Base-by-base conservation (phyloP, 2,888 invertebrate genomes). In the Cremastinae sp. region DNA sequence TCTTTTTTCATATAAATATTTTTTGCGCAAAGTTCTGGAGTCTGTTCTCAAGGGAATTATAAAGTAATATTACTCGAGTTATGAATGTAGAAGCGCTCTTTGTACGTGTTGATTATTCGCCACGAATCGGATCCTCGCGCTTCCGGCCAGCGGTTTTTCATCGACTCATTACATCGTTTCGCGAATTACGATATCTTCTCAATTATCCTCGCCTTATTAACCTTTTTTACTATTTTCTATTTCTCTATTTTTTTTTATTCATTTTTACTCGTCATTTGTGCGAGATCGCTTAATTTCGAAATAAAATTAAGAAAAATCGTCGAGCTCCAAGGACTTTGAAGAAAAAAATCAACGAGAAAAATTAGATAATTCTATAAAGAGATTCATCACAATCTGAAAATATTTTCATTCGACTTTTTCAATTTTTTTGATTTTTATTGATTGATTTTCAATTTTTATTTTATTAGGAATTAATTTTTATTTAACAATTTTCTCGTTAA, bases 191-290 rank as follows among this genome's bases (percentile, higher is more conserved):
- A 72, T 76, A 39, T 66, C 68, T 74, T 74, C 72, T 53, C 75
- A 74, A 85, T 85, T 82, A 69, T 85, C 70, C 75, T 41, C 78
- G 83, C 83, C 83, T 84, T 84, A 86, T 85, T 85, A 83, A 83
- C 79, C 71, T 74, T 73, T 59, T 71, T 79, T 12, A 7, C n/a
- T 18, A 28, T 49, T 53, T 55, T 9, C 22, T n/a, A 0, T 14
- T 10, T 41, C 3, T 0, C n/a, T 45, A 4, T 12, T 16, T 68
- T 41, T 20, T 37, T 39, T 62, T 8, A 9, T 45, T 61, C 9
- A 10, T 28, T n/a, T n/a, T n/a, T n/a, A n/a, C n/a, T 4, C 22
- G 8, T 14, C n/a, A 9, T 22, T 59, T 8, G n/a, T n/a, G n/a
- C n/a, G n/a, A n/a, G n/a, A n/a, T n/a, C n/a, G n/a, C n/a, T n/a